Conservation (phyloP, 1,140 invertebrate species). For the Diorhabda elongata region DNA sequence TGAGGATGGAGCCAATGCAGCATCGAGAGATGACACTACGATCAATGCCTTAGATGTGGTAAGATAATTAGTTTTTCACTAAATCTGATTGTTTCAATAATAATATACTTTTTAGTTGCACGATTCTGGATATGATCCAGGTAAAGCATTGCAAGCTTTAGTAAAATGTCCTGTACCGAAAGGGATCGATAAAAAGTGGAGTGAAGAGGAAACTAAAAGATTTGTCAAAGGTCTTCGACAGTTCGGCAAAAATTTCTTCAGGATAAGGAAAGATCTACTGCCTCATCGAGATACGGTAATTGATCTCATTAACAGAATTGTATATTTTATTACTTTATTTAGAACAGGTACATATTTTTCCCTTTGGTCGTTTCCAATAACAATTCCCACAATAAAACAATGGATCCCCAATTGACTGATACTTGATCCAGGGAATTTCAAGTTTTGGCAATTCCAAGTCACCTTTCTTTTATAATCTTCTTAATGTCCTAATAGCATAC, state of each 20-base stretch:
- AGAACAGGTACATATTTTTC: no score
- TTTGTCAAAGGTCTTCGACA: slow-evolving; percentile 97
- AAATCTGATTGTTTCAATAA: neutral
- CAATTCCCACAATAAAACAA: no score
- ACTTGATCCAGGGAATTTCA: no score
- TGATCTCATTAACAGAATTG: neutral
- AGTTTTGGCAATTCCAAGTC: no score
- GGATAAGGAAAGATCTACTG: slow-evolving; percentile 92
- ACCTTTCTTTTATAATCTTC: no score
- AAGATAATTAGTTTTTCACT: slow-evolving; percentile 39
- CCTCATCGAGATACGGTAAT: slow-evolving; percentile 92
- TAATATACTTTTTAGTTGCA: slow-evolving; percentile 63
- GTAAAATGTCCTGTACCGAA: slow-evolving; percentile 95
- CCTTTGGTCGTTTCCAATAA: no score
- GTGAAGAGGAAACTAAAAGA: slow-evolving; percentile 94
- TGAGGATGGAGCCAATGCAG: slow-evolving; percentile 94
- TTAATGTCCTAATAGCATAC: no score
- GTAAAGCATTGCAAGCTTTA: slow-evolving; percentile 89
- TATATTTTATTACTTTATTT: no score
- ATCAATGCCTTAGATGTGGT: slow-evolving; percentile 94
- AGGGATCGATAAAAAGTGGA: slow-evolving; percentile 96
- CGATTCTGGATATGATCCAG: slow-evolving; percentile 91
- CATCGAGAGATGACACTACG: slow-evolving; percentile 94
- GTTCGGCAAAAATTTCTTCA: slow-evolving; percentile 99
- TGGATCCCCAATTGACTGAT: no score